Conservation (phyloP, 2,797 vertebrate genomes). For the Oophaga sylvatica region DNA sequence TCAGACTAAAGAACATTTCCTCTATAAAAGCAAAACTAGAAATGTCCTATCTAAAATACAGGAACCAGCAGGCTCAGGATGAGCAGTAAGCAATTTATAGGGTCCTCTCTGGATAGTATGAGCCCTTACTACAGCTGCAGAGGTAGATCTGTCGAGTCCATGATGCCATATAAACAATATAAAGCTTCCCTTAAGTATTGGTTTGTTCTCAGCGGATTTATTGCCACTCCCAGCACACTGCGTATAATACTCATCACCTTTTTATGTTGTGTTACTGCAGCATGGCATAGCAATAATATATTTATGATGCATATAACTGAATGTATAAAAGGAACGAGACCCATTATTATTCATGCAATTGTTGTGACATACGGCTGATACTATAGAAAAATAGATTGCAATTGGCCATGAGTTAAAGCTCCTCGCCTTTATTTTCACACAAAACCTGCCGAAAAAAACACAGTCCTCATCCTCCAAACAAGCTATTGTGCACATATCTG, state of each 20-base stretch:
- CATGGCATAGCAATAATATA: not conserved
- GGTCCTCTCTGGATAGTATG: too few species aligned
- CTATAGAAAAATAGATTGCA: too few species aligned
- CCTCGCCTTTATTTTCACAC: not conserved
- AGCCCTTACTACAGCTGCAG: not conserved
- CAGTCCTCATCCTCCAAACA: too few species aligned
- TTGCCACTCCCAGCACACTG: not conserved
- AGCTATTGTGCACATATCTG: too few species aligned
- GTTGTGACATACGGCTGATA: not conserved
- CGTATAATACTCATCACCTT: not conserved
- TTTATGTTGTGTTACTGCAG: not conserved
- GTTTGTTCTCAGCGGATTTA: not conserved
- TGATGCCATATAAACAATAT: not conserved
- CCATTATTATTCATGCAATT: not conserved
- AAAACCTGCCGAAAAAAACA: too few species aligned
- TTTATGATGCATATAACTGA: constrained; percentile 12
- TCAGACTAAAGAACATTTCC: not conserved
- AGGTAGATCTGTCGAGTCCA: not conserved
- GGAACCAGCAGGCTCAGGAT: not conserved
- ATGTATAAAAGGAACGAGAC: not conserved
- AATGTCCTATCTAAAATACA: not conserved
- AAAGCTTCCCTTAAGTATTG: constrained; percentile 1
- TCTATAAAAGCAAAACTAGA: not conserved
- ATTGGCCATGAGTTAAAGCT: not conserved
- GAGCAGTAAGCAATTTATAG: too few species aligned